Conservation (phyloP, 2,797 vertebrate species). For the Poeciliopsis infans region DNA sequence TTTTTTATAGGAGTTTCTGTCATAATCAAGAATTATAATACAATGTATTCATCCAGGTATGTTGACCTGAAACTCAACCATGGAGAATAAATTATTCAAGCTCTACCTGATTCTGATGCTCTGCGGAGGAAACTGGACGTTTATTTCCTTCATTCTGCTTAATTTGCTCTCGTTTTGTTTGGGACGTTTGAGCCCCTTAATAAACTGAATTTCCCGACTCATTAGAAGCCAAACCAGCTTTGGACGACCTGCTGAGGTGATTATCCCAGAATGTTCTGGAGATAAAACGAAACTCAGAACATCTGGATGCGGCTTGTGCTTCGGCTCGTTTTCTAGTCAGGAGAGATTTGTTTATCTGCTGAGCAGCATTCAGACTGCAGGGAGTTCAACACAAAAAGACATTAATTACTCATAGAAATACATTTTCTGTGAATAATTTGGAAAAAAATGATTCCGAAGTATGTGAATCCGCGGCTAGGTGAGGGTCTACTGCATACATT, state of each 20-base stretch:
- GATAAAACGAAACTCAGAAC: not conserved
- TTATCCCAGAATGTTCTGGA: not conserved
- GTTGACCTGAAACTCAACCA: not conserved
- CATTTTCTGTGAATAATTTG: no score
- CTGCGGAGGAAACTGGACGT: no score
- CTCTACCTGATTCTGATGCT: not conserved
- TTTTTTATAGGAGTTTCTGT: not conserved
- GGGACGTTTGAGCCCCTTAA: not conserved
- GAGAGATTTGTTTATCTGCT: not conserved
- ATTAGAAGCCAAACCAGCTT: not conserved
- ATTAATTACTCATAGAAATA: not conserved
- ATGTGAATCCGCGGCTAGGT: no score
- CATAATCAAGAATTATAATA: not conserved
- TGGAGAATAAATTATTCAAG: slow-evolving; percentile 4
- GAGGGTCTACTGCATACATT: no score
- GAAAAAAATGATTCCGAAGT: no score
- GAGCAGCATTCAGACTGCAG: not conserved
- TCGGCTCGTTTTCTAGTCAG: not conserved
- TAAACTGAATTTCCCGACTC: not conserved
- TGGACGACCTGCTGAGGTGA: not conserved
- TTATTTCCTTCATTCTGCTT: not conserved
- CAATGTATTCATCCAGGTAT: not conserved
- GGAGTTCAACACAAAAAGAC: not conserved
- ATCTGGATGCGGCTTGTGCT: not conserved
- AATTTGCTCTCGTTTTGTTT: not conserved